Evolutionary conservation across 2,797 vertebrate species (phyloP).

Genomic region (Podarcis lilfordi): DNA sequence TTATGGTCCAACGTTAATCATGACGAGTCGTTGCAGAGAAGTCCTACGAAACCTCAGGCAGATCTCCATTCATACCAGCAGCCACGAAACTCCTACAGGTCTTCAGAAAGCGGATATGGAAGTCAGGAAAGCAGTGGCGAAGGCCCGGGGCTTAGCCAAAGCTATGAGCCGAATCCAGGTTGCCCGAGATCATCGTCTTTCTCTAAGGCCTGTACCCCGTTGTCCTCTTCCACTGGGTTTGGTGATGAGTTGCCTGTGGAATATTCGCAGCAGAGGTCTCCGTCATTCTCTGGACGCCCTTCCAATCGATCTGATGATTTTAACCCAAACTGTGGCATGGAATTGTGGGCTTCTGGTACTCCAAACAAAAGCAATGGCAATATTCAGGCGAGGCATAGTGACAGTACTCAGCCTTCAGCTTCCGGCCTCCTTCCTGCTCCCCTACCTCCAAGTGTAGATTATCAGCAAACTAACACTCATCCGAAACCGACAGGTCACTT

Average conservation of each 20-base stretch:
- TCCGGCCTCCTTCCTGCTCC: slow-evolving; percentile 30
- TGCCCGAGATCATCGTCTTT: slow-evolving; percentile 69
- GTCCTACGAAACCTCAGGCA: slow-evolving; percentile 29
- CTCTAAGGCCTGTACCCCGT: slow-evolving; percentile 54
- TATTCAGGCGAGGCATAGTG: slow-evolving; percentile 61
- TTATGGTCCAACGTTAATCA: slow-evolving; percentile 7
- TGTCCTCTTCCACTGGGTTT: neutral
- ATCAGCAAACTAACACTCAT: slow-evolving; percentile 34
- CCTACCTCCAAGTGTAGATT: slow-evolving; percentile 17
- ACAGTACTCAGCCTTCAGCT: slow-evolving; percentile 55
- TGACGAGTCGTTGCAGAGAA: slow-evolving; percentile 9
- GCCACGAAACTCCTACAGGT: slow-evolving; percentile 19
- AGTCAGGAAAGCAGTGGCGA: slow-evolving; percentile 53
- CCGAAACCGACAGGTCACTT: slow-evolving; percentile 36
- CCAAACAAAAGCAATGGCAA: slow-evolving; percentile 9
- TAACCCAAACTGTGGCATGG: slow-evolving; percentile 10
- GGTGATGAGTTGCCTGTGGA: slow-evolving; percentile 53
- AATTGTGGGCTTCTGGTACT: slow-evolving; percentile 7
- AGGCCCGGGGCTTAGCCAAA: neutral
- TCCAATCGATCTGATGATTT: neutral
- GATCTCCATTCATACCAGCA: slow-evolving; percentile 57
- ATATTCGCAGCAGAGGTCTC: slow-evolving; percentile 59
- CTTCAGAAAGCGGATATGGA: slow-evolving; percentile 33
- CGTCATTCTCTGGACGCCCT: slow-evolving; percentile 43
- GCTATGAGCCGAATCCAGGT: slow-evolving; percentile 31